phyloP scores from a whole-genome alignment of 2,113 vertebrate genomes.

The Irena cyanogastra region DNA sequence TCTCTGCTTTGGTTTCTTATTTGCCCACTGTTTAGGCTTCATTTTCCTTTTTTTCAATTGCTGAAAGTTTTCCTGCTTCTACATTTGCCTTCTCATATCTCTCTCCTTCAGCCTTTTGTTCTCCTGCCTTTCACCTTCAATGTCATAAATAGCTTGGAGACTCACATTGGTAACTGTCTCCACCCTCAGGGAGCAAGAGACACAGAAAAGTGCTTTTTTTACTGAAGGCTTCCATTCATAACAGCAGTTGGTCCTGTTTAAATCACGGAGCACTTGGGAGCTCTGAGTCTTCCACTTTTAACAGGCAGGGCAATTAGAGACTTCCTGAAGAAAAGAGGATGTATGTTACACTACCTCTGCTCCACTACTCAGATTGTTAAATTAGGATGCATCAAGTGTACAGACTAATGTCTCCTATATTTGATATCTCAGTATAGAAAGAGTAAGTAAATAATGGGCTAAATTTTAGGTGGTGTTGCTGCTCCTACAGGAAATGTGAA shows the following conservation, averaged over 20 bases:
- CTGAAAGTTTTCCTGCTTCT: background rate
- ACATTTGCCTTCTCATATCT: background rate
- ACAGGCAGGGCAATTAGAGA: background rate
- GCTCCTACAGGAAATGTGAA: background rate
- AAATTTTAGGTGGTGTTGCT: background rate
- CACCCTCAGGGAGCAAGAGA: background rate
- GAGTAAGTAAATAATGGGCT: background rate
- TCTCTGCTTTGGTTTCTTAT: background rate
- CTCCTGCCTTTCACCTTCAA: background rate
- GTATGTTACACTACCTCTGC: background rate
- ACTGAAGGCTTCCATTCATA: background rate
- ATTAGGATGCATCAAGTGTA: background rate
- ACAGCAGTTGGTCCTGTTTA: background rate
- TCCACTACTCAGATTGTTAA: background rate
- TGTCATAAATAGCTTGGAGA: background rate
- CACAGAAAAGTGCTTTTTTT: background rate
- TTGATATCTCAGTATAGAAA: background rate
- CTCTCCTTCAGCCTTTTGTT: background rate
- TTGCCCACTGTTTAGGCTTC: background rate
- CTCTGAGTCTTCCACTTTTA: background rate
- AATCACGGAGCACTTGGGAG: background rate
- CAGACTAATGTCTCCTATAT: background rate
- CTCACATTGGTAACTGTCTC: rapidly evolving
- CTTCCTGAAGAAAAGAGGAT: background rate
- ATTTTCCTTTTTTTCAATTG: background rate